These are phyloP conservation scores for Panthera tigris DNA, from an alignment of 2,113 vertebrate species.

Conservation along the genomic window DNA sequence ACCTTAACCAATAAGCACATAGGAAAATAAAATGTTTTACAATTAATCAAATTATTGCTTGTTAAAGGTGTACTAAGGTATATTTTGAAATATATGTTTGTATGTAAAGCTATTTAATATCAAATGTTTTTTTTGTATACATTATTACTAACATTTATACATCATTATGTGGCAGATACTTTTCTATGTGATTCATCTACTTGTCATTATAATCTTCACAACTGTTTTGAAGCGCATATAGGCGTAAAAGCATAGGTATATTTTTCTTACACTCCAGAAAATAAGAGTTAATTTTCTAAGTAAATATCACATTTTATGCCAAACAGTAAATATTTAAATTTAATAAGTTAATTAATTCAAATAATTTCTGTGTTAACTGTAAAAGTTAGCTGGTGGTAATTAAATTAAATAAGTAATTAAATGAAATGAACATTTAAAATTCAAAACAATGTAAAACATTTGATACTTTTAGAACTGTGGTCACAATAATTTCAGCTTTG, in stretches of 20 bases:
- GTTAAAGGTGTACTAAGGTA: background rate
- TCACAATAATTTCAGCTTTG: background rate
- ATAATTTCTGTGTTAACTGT: too few relatives aligned
- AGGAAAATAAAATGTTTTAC: background rate
- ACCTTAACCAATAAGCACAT: background rate
- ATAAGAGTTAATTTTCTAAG: background rate
- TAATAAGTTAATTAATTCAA: too few relatives aligned
- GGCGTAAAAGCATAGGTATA: too few relatives aligned
- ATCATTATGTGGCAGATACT: background rate
- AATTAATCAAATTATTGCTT: background rate
- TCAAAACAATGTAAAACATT: background rate
- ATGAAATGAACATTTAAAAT: background rate
- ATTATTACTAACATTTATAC: background rate
- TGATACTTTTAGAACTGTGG: background rate
- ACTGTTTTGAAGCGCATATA: background rate
- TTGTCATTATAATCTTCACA: background rate
- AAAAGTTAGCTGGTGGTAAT: too few relatives aligned
- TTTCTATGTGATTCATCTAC: background rate
- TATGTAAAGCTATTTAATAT: background rate
- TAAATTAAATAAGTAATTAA: too few relatives aligned
- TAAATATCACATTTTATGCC: background rate
- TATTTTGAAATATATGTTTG: background rate
- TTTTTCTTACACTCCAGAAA: background rate
- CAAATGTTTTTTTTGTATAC: background rate
- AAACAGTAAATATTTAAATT: background rate